These are phyloP conservation scores for Arizona elegans DNA, from an alignment of 2,113 vertebrate species.

Conservation along the genomic window DNA sequence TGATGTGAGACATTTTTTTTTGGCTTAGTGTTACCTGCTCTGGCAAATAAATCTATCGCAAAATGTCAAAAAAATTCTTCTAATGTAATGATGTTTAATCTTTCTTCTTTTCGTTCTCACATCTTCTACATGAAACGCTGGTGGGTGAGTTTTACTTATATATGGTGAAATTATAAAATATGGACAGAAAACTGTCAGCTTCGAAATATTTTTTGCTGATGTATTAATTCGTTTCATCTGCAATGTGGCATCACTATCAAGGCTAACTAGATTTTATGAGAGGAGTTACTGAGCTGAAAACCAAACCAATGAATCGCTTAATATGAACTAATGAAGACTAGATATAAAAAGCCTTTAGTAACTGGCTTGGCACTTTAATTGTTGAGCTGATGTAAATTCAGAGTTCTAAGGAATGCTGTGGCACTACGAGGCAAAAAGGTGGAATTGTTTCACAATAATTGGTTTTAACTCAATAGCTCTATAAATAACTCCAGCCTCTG, in stretches of 20 bases:
- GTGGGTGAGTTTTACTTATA: conserved; percentile 57
- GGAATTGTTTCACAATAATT: conserved; percentile 58
- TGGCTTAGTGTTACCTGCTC: conserved; percentile 67
- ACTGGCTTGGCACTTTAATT: conserved; percentile 72
- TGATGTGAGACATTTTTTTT: conserved; percentile 49
- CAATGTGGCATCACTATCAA: conserved; percentile 60
- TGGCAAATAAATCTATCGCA: conserved; percentile 54
- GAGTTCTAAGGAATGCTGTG: conserved; percentile 56
- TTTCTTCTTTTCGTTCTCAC: conserved; percentile 23
- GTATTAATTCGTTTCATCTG: conserved; percentile 70
- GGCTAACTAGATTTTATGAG: conserved; percentile 70
- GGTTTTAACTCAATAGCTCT: conserved; percentile 63
- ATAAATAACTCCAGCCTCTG: conserved; percentile 43
- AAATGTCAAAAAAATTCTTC: conserved; percentile 37
- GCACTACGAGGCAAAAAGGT: conserved; percentile 55
- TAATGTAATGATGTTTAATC: conserved; percentile 42
- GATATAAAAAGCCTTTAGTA: conserved; percentile 71
- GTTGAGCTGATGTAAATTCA: conserved; percentile 67
- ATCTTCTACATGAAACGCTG: conserved; percentile 35
- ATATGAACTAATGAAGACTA: conserved; percentile 78
- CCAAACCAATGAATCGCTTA: conserved; percentile 72
- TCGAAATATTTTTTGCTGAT: conserved; percentile 67
- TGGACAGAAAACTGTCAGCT: conserved; percentile 37
- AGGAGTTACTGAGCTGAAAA: conserved; percentile 72
- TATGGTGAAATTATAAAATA: conserved; percentile 62